These are phyloP conservation scores for Limnothrissa miodon DNA, from an alignment of 2,113 vertebrate species.

Conservation along the genomic window DNA sequence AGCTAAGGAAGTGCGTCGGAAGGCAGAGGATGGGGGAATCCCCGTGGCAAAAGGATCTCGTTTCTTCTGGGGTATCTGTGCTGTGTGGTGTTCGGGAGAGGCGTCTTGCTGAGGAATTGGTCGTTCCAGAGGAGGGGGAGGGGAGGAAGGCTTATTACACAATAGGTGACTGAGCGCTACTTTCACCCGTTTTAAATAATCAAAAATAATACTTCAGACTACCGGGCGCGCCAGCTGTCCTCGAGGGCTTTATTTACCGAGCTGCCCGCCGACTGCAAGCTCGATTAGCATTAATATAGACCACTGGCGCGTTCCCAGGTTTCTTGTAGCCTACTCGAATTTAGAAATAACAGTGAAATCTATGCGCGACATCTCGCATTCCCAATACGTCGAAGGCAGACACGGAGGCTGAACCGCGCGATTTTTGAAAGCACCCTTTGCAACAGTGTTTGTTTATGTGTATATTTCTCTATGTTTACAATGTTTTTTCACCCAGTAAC, in stretches of 20 bases:
- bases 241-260: conserved; percentile 15
- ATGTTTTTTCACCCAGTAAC: background rate
- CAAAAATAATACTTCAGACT: conserved; percentile 17
- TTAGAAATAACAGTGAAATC: conserved; percentile 18
- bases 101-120: conserved; percentile 28
- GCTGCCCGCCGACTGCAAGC: conserved; percentile 2
- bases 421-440: background rate
- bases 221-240: conserved; percentile 14
- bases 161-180: conserved; percentile 16
- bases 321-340: conserved; percentile 10
- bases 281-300: conserved; percentile 18
- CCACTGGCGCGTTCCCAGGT: conserved; percentile 9
- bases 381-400: conserved; percentile 7
- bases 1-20: background rate
- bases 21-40: conserved; percentile 21
- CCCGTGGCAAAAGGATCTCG: background rate
- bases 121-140: conserved; percentile 11
- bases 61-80: conserved; percentile 19
- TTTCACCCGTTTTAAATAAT: conserved; percentile 18
- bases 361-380: conserved; percentile 19
- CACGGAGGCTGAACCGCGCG: background rate
- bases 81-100: conserved; percentile 28
- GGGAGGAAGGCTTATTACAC: background rate
- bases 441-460: background rate
- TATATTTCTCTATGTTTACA: background rate